Conservation (phyloP, 1,140 invertebrate genomes). For the Heliconius nattereri region DNA sequence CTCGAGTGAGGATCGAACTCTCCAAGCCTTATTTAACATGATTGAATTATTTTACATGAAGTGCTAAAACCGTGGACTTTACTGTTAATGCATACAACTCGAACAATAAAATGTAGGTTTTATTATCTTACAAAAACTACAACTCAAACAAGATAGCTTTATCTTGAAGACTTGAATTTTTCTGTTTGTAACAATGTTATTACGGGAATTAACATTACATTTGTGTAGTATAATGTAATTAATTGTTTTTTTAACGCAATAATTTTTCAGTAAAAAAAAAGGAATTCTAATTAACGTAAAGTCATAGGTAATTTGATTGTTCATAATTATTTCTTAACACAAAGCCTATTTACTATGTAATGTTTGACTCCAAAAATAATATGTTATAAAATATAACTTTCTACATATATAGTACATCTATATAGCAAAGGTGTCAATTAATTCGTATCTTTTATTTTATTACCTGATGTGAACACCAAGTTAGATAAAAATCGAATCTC, state of each 20-base stretch:
- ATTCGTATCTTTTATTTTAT: constrained; percentile 48
- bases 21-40: background rate
- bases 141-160: background rate
- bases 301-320: too few relatives aligned
- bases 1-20: too few relatives aligned
- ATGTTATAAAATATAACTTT: constrained; percentile 21
- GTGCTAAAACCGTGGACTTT: background rate
- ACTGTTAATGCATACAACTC: background rate
- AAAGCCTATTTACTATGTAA: background rate
- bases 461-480: constrained; percentile 28
- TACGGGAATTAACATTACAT: background rate
- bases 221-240: background rate
- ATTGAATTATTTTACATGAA: constrained; percentile 13
- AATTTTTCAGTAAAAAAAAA: too few relatives aligned
- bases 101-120: background rate
- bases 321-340: too few relatives aligned
- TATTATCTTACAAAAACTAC: background rate
- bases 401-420: constrained; percentile 28
- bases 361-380: background rate
- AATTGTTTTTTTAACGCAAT: too few relatives aligned
- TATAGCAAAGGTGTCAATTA: constrained; percentile 39
- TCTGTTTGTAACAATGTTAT: background rate
- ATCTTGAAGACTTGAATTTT: background rate
- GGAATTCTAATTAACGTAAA: too few relatives aligned
- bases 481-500: constrained; percentile 41